These are phyloP conservation scores for Saxicola maurus DNA, from an alignment of 2,797 vertebrate species.

Conservation along the genomic window DNA sequence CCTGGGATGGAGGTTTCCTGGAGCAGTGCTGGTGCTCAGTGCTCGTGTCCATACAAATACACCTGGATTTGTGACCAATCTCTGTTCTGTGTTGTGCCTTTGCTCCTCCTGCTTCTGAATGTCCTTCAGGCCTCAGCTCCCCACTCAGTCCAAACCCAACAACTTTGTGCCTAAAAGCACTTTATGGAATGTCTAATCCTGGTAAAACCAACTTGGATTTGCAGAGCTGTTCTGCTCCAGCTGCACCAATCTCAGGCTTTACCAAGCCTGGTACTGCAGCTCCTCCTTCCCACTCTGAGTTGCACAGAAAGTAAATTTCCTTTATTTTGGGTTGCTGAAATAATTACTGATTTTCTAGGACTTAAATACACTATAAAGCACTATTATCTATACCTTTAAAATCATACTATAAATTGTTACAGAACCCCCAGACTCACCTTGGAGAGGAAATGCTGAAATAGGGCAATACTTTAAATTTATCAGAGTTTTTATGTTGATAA, in stretches of 20 bases:
- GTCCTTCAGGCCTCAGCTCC: neutral
- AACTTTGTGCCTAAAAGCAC: constrained; percentile 33
- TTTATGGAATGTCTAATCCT: neutral
- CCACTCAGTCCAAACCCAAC: neutral
- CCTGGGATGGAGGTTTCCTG: constrained; percentile 3
- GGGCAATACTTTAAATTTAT: neutral
- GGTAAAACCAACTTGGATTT: neutral
- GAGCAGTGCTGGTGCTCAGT: constrained; percentile 60
- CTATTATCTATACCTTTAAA: neutral
- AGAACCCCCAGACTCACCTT: neutral
- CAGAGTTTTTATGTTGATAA: neutral
- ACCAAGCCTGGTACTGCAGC: neutral
- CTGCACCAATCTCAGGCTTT: neutral
- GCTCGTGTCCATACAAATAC: neutral
- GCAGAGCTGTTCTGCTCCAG: neutral
- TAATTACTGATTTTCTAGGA: neutral
- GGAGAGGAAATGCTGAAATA: neutral
- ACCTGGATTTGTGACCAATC: constrained; percentile 58
- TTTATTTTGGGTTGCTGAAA: neutral
- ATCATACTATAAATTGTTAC: neutral
- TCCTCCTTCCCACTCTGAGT: neutral
- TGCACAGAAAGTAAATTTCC: neutral
- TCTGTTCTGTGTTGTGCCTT: constrained; percentile 43
- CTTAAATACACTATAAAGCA: neutral
- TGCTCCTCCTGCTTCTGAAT: constrained; percentile 12